A percentile compares a stretch with the other conserved stretches of the same genome.
Conservation (phyloP, 2,113 vertebrate species). For the Pholis gunnellus region DNA sequence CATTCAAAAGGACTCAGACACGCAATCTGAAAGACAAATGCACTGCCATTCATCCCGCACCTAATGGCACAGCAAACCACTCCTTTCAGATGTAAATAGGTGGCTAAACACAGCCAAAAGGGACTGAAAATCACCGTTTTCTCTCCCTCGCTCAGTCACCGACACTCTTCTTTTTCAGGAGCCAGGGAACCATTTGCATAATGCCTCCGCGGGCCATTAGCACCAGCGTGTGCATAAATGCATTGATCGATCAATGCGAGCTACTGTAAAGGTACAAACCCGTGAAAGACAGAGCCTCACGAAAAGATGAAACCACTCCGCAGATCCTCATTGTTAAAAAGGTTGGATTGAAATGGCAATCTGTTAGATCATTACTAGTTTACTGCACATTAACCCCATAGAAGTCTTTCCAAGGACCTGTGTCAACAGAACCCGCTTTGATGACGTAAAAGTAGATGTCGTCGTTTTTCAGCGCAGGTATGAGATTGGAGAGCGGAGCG, state of each 20-base stretch:
- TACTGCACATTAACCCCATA: neutral
- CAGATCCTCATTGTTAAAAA: neutral
- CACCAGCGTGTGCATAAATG: constrained; percentile 64
- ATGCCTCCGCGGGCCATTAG: constrained; percentile 76
- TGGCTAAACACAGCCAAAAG: constrained; percentile 65
- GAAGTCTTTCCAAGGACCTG: neutral
- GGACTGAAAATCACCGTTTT: constrained; percentile 59
- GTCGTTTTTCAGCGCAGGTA: neutral
- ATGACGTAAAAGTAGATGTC: neutral
- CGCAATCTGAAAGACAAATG: neutral
- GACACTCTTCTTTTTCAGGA: constrained; percentile 35
- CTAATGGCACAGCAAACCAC: constrained; percentile 60
- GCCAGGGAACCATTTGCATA: constrained; percentile 69
- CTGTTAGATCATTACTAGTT: neutral
- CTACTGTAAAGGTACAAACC: constrained; percentile 55
- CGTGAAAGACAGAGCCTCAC: neutral
- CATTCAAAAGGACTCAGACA: neutral
- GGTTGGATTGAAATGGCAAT: constrained; percentile 4
- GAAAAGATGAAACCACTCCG: neutral
- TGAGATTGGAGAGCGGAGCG: neutral
- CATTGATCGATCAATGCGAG: constrained; percentile 74
- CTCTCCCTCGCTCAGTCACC: constrained; percentile 51
- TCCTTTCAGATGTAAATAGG: constrained; percentile 54
- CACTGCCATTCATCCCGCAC: constrained; percentile 44
- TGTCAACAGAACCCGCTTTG: neutral